A percentile compares a stretch with the other conserved stretches of the same genome.
Evolutionary conservation across 2,888 invertebrate species (phyloP).

Genomic region (Trachelus troglodyta): DNA sequence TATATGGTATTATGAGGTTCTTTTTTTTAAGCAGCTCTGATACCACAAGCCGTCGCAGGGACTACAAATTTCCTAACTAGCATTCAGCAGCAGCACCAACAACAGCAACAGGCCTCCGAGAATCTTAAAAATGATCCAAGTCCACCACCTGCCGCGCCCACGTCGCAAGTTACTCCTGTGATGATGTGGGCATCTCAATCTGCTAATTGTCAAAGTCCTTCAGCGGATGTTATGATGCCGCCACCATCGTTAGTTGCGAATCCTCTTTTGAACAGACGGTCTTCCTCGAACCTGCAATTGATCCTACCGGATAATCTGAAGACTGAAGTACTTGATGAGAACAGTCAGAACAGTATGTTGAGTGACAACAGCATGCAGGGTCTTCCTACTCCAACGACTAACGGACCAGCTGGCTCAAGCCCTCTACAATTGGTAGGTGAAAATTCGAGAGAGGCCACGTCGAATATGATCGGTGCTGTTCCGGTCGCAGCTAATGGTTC

Average conservation of each 20-base stretch:
- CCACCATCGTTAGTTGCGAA: constrained; percentile 72
- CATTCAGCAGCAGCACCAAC: constrained; percentile 26
- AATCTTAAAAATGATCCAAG: constrained; percentile 58
- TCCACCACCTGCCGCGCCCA: constrained; percentile 47
- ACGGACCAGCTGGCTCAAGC: constrained; percentile 48
- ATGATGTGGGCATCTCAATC: constrained; percentile 57
- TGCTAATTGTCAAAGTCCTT: constrained; percentile 40
- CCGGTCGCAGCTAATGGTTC: constrained; percentile 37
- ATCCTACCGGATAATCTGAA: constrained; percentile 70
- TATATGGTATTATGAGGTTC: not conserved
- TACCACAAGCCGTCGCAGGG: constrained; percentile 43
- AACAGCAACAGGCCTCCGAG: constrained; percentile 34
- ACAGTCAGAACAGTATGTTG: constrained; percentile 74
- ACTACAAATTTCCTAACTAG: constrained; percentile 33
- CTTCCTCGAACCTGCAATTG: constrained; percentile 68
- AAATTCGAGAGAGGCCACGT: constrained; percentile 60
- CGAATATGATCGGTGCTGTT: constrained; percentile 47
- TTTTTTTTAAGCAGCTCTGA: constrained; percentile 39
- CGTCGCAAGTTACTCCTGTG: constrained; percentile 52
- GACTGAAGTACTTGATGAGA: constrained; percentile 77
- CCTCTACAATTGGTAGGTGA: constrained; percentile 66
- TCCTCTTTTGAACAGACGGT: constrained; percentile 67
- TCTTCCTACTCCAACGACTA: constrained; percentile 50
- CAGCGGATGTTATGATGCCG: constrained; percentile 76
- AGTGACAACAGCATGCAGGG: constrained; percentile 65